Base-by-base conservation (phyloP, 2,888 invertebrate species). In the Tuberolachnus salignus region DNA sequence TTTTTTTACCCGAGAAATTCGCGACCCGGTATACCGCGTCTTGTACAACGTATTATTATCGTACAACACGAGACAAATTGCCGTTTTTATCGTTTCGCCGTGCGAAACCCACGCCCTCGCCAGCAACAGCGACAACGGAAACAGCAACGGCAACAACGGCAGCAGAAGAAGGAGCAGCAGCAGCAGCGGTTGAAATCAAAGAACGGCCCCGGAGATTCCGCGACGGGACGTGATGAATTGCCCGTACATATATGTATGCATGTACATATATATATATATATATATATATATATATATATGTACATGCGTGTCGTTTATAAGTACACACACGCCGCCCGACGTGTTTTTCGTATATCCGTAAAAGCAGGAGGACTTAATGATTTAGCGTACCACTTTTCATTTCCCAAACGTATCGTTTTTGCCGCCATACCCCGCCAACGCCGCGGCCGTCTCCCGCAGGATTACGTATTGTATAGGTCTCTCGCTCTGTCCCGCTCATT, bases 401-500 rank as follows among this genome's bases (percentile, higher is more conserved):
- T 70, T 57, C 55, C 57, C 71, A n/a, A 44, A 70, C 70, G 71
- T 71, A 46, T 57, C 71, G 71, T 71, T 44, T 71, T 46, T 21
- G n/a, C n/a, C 6, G 3, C 61, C 10, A 8, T 44, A 21, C 9
- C 11, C 19, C 19, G 19, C 0, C 44, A 13, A 6, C 61, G 42
- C 3, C n/a, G n/a, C 3, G 19, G 21, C 11, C 14, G 19, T 4
- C 42, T 0, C 8, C 14, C 8, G 55, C n/a, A n/a, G n/a, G n/a
- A n/a, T n/a, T n/a, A n/a, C n/a, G n/a, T n/a, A n/a, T n/a, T n/a
- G n/a, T 0, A 16, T 14, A 42, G 44, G 55, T 44, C 69, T 26
- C 21, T 1, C 23, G 3, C 23, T 46, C 9, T 42, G 14, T 42
- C 19, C 13, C n/a, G 11, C 21, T 34, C 19, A 6, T 3, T 34